Base-by-base conservation (phyloP, 2,113 vertebrate species). In the Vulpes vulpes region DNA sequence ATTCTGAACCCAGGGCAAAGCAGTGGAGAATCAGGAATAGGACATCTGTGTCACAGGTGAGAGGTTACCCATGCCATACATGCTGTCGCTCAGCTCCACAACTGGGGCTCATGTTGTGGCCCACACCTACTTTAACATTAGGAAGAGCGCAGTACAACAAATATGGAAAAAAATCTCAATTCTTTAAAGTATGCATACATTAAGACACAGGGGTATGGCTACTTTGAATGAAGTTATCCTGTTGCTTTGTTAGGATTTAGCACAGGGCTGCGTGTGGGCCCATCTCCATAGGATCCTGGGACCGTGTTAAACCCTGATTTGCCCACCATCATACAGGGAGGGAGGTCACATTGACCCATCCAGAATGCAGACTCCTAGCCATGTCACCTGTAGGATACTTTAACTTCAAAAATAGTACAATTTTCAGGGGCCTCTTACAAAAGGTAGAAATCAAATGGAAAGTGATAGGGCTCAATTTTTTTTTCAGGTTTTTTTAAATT, bases 391-490 rank as follows among this genome's bases (percentile, higher is more conserved):
- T 35, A 23, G 23, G 38, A 76, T 20, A 81, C 1, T 64, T 78
- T 53, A 94, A 80, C 23, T 90, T 95, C 22, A 80, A 84, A 84
- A 84, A 91, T 23, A 93, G 35, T 17, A 60, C 2, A 30, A 11
- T 92, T 80, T 76, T 88, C 64, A 94, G 27, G 49, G 23, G 49
- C 16, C 76, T 93, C 43, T 92, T 92, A 80, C 38, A 19, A 76
- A 95, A 95, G 67, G 32, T 88, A 27, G 30, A 89, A 92, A 65
- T 14, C 27, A 64, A 92, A 11, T 64, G n/a, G 64, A 73, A 89
- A 94, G 30, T 43, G 14, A 20, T 22, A 38, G 62, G 35, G 59
- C 20, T 87, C 79, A 38, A 53, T 80, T 94, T 43, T 43, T 43
- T 43, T 43, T 43, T 43, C 43, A 43, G 43, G 6, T 43, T 43